phyloP scores from a whole-genome alignment of 1,140 invertebrate genomes.

The Chironomus tepperi region DNA sequence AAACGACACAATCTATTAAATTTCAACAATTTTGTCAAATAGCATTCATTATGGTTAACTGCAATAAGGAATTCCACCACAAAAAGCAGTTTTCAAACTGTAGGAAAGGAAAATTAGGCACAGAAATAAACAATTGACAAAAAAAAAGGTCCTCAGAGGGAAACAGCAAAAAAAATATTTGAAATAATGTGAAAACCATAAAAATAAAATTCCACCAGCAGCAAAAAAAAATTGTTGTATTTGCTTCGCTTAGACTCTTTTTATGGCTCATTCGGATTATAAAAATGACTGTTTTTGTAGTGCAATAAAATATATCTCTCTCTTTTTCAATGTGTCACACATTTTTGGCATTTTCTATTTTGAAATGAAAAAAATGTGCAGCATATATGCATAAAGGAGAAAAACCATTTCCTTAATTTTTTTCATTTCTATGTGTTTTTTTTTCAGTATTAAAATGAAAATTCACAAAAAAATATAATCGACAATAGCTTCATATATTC shows the following conservation, averaged over 20 bases:
- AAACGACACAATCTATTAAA: no score
- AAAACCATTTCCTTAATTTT: not conserved
- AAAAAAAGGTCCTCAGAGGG: not conserved
- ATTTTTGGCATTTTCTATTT: conserved; percentile 5
- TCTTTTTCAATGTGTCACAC: not conserved
- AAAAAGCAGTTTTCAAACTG: not conserved
- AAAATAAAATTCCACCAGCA: not conserved
- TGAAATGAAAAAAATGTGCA: not conserved
- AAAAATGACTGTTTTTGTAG: conserved; percentile 8
- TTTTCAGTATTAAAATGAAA: not conserved
- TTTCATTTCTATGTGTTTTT: no score
- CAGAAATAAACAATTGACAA: not conserved
- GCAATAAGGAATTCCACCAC: not conserved
- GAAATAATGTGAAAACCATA: conserved; percentile 8
- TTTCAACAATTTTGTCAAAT: no score
- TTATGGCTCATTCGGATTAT: conserved; percentile 6
- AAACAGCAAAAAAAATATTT: not conserved
- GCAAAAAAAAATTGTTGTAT: not conserved
- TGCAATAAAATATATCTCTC: conserved; percentile 4
- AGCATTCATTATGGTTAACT: no score
- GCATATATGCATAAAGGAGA: not conserved
- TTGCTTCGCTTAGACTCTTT: not conserved
- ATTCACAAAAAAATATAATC: not conserved
- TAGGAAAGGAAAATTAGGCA: not conserved
- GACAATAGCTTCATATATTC: not conserved